A percentile compares a stretch with the other conserved stretches of the same genome.
These are phyloP conservation scores for Phyllopteryx taeniolatus DNA, from an alignment of 2,113 vertebrate species.

Conservation along the genomic window DNA sequence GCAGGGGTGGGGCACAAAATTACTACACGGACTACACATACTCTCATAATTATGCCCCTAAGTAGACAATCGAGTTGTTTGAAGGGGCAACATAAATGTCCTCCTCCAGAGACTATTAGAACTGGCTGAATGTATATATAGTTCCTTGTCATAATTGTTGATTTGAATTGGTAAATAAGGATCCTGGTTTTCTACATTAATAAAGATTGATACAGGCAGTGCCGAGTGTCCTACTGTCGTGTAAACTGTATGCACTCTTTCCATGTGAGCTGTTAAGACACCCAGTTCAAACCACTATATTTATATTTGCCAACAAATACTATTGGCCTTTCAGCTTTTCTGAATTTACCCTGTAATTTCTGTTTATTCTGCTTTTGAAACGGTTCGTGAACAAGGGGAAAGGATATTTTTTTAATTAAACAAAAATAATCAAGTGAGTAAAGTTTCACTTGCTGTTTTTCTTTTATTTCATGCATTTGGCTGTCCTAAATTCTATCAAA, in stretches of 20 bases:
- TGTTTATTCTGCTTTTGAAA: conserved; percentile 64
- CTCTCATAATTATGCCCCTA: conserved; percentile 65
- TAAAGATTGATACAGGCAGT: conserved; percentile 67
- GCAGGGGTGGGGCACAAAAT: conserved; percentile 59
- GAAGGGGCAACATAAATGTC: conserved; percentile 39
- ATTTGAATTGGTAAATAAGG: conserved; percentile 51
- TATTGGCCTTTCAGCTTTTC: conserved; percentile 71
- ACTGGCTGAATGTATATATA: conserved; percentile 76
- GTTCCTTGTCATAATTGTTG: conserved; percentile 67
- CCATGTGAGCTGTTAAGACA: conserved; percentile 66
- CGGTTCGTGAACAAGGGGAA: conserved; percentile 70
- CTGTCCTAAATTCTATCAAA: conserved; percentile 74
- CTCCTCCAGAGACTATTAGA: conserved; percentile 59
- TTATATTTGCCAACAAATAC: conserved; percentile 80
- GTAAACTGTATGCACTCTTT: conserved; percentile 69
- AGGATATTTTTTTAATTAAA: conserved; percentile 75
- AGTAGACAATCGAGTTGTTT: conserved; percentile 64
- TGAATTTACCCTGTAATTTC: conserved; percentile 60
- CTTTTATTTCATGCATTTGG: conserved; percentile 71
- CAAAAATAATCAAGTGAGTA: conserved; percentile 50
- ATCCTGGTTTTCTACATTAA: conserved; percentile 72
- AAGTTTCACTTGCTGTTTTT: conserved; percentile 61
- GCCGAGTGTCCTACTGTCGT: conserved; percentile 67
- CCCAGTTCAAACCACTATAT: conserved; percentile 80
- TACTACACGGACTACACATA: conserved; percentile 74